Conservation (phyloP, 2,888 invertebrate species). For the Andrena bucephala region DNA sequence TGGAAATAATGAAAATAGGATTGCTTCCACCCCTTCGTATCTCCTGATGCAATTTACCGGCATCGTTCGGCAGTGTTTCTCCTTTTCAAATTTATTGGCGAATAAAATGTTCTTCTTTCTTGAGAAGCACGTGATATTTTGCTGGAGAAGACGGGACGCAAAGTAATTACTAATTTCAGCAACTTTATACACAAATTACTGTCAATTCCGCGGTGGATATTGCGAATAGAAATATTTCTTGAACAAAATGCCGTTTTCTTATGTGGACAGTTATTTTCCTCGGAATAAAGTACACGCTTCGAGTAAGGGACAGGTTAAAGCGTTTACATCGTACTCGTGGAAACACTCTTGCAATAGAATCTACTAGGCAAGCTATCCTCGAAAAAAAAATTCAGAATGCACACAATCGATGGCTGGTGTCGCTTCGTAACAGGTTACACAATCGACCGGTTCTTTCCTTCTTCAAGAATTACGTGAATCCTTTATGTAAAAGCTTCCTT, state of each 20-base stretch:
- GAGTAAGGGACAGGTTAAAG: neutral
- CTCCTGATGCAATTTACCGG: conserved; percentile 28
- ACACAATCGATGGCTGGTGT: conserved; percentile 30
- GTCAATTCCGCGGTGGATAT: neutral
- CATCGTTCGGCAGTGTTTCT: neutral
- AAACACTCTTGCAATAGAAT: neutral
- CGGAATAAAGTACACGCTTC: neutral
- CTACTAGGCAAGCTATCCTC: neutral
- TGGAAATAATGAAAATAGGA: conserved; percentile 53
- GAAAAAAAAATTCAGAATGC: conserved; percentile 17
- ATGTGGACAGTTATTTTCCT: neutral
- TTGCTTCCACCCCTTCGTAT: conserved; percentile 30
- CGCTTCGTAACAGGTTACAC: conserved; percentile 21
- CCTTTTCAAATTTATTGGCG: neutral
- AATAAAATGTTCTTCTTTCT: neutral
- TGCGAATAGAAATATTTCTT: neutral
- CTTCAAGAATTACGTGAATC: conserved; percentile 45
- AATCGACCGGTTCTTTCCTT: conserved; percentile 7
- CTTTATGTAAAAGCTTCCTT: conserved; percentile 43
- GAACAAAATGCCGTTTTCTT: neutral
- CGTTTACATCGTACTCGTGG: neutral
- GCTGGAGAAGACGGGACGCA: no score
- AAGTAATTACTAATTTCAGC: neutral
- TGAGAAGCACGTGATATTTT: neutral
- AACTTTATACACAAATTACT: neutral